Conservation (phyloP, 1,140 invertebrate genomes). For the Helicoverpa zea region DNA sequence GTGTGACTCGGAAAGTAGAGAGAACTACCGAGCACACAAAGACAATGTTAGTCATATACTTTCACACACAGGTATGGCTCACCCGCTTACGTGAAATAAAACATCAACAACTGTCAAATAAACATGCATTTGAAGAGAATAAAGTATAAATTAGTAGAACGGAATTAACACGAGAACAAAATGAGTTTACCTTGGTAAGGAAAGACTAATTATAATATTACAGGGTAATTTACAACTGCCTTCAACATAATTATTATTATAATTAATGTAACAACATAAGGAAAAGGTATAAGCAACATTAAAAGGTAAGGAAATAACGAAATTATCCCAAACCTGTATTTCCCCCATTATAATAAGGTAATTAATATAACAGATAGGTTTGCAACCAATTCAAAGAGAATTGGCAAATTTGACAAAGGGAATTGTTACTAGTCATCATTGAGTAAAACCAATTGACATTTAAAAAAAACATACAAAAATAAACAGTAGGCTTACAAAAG, state of each 20-base stretch:
- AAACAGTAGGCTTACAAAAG: too few species aligned
- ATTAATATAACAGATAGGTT: too few species aligned
- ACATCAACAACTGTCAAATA: neutral
- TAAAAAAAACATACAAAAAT: too few species aligned
- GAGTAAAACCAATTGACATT: too few species aligned
- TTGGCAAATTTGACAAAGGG: too few species aligned
- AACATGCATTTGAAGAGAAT: neutral
- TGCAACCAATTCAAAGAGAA: too few species aligned
- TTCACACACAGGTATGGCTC: too few species aligned
- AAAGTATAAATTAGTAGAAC: neutral
- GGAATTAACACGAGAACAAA: neutral
- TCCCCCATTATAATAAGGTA: too few species aligned
- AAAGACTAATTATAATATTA: constrained; percentile 13
- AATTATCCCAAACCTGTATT: neutral
- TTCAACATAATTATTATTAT: neutral
- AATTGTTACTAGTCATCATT: too few species aligned
- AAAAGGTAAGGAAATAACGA: neutral
- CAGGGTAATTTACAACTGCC: neutral
- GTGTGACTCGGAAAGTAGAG: too few species aligned
- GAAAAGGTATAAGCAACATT: neutral
- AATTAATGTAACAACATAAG: constrained; percentile 28
- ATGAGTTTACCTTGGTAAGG: constrained; percentile 10
- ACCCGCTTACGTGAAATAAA: neutral
- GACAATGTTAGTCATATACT: too few species aligned
- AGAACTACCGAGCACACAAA: too few species aligned